Evolutionary conservation across 2,888 invertebrate genomes (phyloP).

Genomic region (Eubasilissa splendida): DNA sequence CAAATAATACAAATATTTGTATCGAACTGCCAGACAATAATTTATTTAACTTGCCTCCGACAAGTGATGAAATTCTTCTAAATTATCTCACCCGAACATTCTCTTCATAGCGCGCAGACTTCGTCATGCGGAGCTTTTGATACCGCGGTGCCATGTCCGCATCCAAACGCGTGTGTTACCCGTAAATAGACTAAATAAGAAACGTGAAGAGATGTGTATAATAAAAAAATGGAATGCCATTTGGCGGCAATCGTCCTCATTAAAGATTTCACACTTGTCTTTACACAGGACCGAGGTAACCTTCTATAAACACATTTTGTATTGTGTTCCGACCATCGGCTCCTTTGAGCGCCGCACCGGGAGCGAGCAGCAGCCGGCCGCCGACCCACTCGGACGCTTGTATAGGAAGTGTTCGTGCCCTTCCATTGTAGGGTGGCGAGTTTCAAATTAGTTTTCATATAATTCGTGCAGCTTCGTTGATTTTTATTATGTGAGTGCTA

Average conservation of each 20-base stretch:
- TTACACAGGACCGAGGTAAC: constrained; percentile 54
- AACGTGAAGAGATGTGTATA: constrained; percentile 13
- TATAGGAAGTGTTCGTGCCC: constrained; percentile 9
- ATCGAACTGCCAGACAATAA: no score
- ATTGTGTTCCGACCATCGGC: constrained; percentile 47
- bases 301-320: constrained; percentile 51
- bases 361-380: constrained; percentile 12
- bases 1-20: no score
- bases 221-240: constrained; percentile 53
- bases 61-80: no score
- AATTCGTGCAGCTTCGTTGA: constrained; percentile 35
- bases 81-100: no score
- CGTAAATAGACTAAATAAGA: constrained; percentile 14
- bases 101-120: no score
- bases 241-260: constrained; percentile 54
- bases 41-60: no score
- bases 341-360: constrained; percentile 27
- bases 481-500: constrained; percentile 12
- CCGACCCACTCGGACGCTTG: background rate
- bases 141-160: no score
- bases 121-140: no score
- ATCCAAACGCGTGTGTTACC: background rate
- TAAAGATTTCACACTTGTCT: constrained; percentile 59
- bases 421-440: constrained; percentile 34
- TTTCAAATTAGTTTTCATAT: constrained; percentile 16